phyloP scores from a whole-genome alignment of 2,888 invertebrate genomes.

The Myathropa florea region DNA sequence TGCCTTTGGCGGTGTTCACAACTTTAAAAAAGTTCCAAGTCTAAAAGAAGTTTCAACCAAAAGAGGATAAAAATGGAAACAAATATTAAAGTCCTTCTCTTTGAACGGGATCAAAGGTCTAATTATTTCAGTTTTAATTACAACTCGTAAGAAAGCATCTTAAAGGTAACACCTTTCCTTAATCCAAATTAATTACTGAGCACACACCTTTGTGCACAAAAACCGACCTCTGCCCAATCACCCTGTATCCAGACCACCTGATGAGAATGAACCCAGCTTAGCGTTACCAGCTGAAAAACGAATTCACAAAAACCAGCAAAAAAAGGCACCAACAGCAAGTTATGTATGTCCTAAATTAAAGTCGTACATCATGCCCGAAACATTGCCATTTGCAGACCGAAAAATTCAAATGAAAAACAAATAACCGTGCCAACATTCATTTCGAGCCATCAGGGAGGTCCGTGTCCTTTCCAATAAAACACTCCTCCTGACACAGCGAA shows the following conservation, averaged over 20 bases:
- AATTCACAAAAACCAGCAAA: not conserved
- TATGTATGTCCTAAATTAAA: constrained; percentile 37
- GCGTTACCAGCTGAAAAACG: not conserved
- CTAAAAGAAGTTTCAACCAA: not conserved
- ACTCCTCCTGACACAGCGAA: not conserved
- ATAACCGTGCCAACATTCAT: constrained; percentile 44
- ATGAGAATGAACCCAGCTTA: not conserved
- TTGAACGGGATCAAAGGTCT: not conserved
- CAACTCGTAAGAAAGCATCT: not conserved
- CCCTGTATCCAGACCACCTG: not conserved
- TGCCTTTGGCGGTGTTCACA: too few species aligned
- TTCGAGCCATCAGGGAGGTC: not conserved
- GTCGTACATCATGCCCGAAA: constrained; percentile 39
- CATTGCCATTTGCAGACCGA: constrained; percentile 9
- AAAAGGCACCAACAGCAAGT: not conserved
- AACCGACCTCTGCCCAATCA: not conserved
- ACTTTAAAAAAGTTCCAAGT: too few species aligned
- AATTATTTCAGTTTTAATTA: not conserved
- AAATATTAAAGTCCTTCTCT: not conserved
- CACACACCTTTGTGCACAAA: not conserved
- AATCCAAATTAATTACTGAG: constrained; percentile 5
- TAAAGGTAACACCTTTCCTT: not conserved
- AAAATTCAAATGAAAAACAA: constrained; percentile 50
- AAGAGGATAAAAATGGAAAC: not conserved
- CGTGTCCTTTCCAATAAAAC: constrained; percentile 8